Evolutionary conservation across 2,113 vertebrate genomes (phyloP).

Genomic region (Pygoscelis adeliae): DNA sequence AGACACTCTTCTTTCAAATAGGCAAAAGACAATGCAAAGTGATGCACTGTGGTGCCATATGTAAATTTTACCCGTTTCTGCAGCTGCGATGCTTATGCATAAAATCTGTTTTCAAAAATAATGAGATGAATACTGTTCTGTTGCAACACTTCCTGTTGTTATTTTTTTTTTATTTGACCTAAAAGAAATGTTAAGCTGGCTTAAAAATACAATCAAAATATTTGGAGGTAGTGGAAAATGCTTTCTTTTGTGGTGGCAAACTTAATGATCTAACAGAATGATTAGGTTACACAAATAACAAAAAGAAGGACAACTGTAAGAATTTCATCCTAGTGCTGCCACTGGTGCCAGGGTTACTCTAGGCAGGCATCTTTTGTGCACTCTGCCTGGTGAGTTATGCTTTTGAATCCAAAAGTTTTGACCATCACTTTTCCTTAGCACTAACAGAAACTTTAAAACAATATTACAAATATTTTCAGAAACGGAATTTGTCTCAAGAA

Average conservation of each 20-base stretch:
- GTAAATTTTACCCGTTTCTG: background rate
- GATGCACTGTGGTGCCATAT: background rate
- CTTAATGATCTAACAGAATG: background rate
- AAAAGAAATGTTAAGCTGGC: background rate
- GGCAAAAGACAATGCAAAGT: background rate
- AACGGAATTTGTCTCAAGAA: conserved; percentile 24
- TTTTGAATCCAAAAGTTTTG: background rate
- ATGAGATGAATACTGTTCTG: background rate
- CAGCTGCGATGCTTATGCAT: background rate
- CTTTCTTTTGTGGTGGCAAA: background rate
- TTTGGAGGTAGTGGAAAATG: background rate
- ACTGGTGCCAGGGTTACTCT: background rate
- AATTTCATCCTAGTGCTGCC: background rate
- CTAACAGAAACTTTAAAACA: conserved; percentile 10
- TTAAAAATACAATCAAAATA: background rate
- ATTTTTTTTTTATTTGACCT: background rate
- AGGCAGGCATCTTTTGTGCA: background rate
- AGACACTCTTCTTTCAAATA: background rate
- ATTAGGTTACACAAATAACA: background rate
- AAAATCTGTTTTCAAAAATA: background rate
- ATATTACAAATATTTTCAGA: background rate
- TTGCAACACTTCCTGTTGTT: background rate
- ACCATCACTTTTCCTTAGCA: background rate
- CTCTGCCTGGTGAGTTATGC: background rate
- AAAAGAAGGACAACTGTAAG: background rate